Base-by-base conservation (phyloP, 2,797 vertebrate species). In the Gymnodraco acuticeps region DNA sequence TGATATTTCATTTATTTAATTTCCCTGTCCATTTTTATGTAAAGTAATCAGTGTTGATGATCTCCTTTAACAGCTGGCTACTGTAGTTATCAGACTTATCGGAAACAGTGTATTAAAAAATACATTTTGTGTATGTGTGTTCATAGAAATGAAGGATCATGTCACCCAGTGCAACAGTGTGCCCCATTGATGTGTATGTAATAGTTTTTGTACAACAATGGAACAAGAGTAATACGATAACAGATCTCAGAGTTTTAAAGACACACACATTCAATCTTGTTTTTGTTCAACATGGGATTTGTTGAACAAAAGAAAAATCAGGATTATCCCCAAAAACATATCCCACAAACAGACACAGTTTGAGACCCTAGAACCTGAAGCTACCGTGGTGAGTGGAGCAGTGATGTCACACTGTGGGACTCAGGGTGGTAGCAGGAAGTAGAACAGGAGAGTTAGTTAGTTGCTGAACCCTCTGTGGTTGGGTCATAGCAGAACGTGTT, bases 401-500 rank as follows among this genome's bases (percentile, higher is more conserved):
- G 38, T 16, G 41, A 20, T 43, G 2, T 60, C 5, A 58, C 55
- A 41, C 55, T 19, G 31, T 58, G 55, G 3, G 53, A 55, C 16
- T 1, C 31, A n/a, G n/a, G 55, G 55, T 41, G 55, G 33, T 58
- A 8, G 33, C 17, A 42, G 17, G 55, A 41, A 41, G 13, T 58
- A 1, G 11, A 6, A 58, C 19, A 41, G 55, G 13, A 13, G n/a
- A 58, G 38, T 41, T 14, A 20, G 38, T 31, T 38, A 19, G 20
- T 42, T 63, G 33, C 17, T 51, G 56, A 31, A 56, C 0, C 38
- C 54, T 63, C 14, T 42, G 43, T 45, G 20, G 43, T 68, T 33
- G 58, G 45, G 9, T 46, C 55, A 47, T 5, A 33, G 58, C 3
- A 47, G 45, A 63, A 55, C 42, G 48, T 65, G 68, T 77, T 72